Evolutionary conservation across 2,888 invertebrate genomes (phyloP).

Genomic region (Tenthredo scrophulariae): DNA sequence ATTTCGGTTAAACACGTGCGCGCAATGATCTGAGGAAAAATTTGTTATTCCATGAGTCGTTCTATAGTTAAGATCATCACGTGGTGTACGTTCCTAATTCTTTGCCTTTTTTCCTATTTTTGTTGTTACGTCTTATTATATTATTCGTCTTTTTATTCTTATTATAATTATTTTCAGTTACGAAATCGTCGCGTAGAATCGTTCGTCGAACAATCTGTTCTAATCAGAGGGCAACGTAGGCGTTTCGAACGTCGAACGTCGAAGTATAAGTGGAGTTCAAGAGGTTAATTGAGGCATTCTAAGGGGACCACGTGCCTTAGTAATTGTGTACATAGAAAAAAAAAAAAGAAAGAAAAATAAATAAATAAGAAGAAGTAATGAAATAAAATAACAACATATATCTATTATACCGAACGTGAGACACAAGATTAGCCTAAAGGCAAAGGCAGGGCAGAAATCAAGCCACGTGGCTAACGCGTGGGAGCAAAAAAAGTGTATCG

Average conservation of each 20-base stretch:
- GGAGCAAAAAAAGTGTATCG: neutral
- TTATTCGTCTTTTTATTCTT: neutral
- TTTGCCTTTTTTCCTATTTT: neutral
- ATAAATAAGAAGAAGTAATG: neutral
- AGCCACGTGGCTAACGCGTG: neutral
- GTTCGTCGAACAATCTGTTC: slow-evolving; percentile 42
- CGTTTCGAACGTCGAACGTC: slow-evolving; percentile 33
- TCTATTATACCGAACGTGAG: slow-evolving; percentile 10
- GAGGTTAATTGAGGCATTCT: slow-evolving; percentile 46
- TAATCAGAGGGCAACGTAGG: slow-evolving; percentile 29
- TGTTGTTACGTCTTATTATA: neutral
- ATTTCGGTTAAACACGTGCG: neutral
- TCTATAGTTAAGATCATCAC: neutral
- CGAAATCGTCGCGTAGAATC: slow-evolving; percentile 7
- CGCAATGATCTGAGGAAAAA: neutral
- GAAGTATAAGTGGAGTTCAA: slow-evolving; percentile 20
- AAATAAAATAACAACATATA: neutral
- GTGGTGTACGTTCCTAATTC: neutral
- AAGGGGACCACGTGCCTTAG: slow-evolving; percentile 15
- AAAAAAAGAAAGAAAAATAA: neutral
- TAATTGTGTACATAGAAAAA: neutral
- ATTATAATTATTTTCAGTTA: neutral
- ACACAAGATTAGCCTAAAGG: neutral
- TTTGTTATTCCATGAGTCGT: neutral
- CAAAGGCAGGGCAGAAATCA: neutral